Percentiles rank a stretch among this genome's conserved stretches.
phyloP scores from a whole-genome alignment of 2,113 vertebrate species.

The Podarcis raffonei region DNA sequence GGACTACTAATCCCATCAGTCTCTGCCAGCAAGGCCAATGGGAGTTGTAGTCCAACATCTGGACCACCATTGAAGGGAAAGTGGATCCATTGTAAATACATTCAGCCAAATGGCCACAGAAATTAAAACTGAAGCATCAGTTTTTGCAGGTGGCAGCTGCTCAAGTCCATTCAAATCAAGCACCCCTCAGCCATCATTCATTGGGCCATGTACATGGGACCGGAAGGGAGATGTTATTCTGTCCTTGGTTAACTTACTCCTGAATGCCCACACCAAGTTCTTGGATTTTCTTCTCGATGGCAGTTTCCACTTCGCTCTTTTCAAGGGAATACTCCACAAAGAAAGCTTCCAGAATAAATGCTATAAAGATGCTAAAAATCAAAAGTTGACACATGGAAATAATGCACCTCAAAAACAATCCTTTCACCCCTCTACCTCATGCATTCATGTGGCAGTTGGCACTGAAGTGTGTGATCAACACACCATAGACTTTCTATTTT shows the following conservation, averaged over 20 bases:
- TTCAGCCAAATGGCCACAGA: too few relatives aligned
- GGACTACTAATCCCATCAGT: too few relatives aligned
- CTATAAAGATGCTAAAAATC: constrained; percentile 88
- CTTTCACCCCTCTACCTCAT: neutral
- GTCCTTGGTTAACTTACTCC: constrained; percentile 76
- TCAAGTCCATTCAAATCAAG: neutral
- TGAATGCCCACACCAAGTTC: constrained; percentile 87
- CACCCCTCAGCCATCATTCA: neutral
- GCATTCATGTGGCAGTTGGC: neutral
- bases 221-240: neutral
- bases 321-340: constrained; percentile 92
- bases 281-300: constrained; percentile 92
- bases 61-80: too few relatives aligned
- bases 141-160: too few relatives aligned
- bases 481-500: neutral
- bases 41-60: too few relatives aligned
- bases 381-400: neutral
- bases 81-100: too few relatives aligned
- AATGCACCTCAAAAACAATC: neutral
- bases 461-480: neutral
- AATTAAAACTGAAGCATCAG: too few relatives aligned
- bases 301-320: constrained; percentile 90
- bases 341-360: constrained; percentile 93
- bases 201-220: neutral
- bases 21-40: too few relatives aligned